Conservation (phyloP, 2,888 invertebrate species). For the Metalampra italica region DNA sequence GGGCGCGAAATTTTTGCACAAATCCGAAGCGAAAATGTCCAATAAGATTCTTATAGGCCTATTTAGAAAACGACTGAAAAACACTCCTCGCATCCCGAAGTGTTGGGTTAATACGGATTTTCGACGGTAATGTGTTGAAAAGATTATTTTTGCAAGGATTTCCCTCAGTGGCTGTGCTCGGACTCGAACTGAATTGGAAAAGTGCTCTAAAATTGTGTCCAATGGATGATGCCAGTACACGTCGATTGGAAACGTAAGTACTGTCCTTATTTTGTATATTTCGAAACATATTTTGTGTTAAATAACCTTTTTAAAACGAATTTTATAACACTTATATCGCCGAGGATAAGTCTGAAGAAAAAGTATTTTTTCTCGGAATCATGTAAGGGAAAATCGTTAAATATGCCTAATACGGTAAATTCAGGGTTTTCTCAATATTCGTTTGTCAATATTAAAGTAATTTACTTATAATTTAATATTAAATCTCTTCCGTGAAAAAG, state of each 20-base stretch:
- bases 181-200: slow-evolving; percentile 18
- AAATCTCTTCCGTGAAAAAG: too few species aligned
- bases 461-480: too few species aligned
- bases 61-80: slow-evolving; percentile 44
- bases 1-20: slow-evolving; percentile 63
- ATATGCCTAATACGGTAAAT: too few species aligned
- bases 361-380: neutral
- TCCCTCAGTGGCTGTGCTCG: slow-evolving; percentile 45
- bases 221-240: slow-evolving; percentile 31
- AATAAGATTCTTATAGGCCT: slow-evolving; percentile 76
- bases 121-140: slow-evolving; percentile 26
- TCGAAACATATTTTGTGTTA: neutral
- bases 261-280: slow-evolving; percentile 21
- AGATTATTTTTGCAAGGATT: slow-evolving; percentile 34
- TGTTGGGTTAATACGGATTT: slow-evolving; percentile 38
- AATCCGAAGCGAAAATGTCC: slow-evolving; percentile 36
- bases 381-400: neutral
- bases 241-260: slow-evolving; percentile 44
- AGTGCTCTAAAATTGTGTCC: slow-evolving; percentile 16
- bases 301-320: slow-evolving; percentile 9
- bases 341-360: neutral
- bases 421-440: too few species aligned
- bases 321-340: neutral
- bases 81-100: slow-evolving; percentile 25
- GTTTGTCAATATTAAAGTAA: too few species aligned